phyloP scores from a whole-genome alignment of 2,797 vertebrate species.

The Microctenopoma lineatum region DNA sequence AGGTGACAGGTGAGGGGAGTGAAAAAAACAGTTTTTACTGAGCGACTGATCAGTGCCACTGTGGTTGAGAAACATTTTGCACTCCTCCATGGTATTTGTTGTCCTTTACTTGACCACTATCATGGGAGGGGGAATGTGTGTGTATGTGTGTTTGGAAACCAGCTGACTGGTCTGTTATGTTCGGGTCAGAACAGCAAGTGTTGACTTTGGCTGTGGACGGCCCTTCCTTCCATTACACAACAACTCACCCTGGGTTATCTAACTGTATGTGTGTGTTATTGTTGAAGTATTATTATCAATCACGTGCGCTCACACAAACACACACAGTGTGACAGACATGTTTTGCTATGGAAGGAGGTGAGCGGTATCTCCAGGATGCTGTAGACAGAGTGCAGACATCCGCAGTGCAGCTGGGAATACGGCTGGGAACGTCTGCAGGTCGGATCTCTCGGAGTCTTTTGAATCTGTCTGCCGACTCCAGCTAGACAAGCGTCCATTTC shows the following conservation, averaged over 20 bases:
- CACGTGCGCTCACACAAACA: slow-evolving; percentile 3
- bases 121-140: not conserved
- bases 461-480: slow-evolving; percentile 53
- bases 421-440: slow-evolving; percentile 74
- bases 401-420: slow-evolving; percentile 52
- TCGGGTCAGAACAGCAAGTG: slow-evolving; percentile 59
- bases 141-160: slow-evolving; percentile 47
- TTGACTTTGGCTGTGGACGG: slow-evolving; percentile 62
- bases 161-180: slow-evolving; percentile 61
- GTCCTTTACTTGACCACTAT: not conserved
- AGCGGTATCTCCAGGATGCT: slow-evolving; percentile 72
- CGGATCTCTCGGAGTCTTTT: slow-evolving; percentile 65
- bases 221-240: slow-evolving; percentile 68
- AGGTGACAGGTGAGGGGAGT: no score
- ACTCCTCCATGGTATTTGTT: slow-evolving; percentile 1
- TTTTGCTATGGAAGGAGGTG: slow-evolving; percentile 68
- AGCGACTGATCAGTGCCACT: not conserved
- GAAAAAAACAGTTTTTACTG: not conserved
- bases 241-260: slow-evolving; percentile 71
- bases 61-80: not conserved
- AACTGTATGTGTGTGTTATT: slow-evolving; percentile 16
- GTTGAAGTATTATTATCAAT: slow-evolving; percentile 51
- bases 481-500: slow-evolving; percentile 68
- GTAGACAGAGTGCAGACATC: slow-evolving; percentile 70
- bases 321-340: slow-evolving; percentile 44